A percentile compares a stretch with the other conserved stretches of the same genome.
phyloP scores from a whole-genome alignment of 1,140 invertebrate species.

The Dendroctonus valens region DNA sequence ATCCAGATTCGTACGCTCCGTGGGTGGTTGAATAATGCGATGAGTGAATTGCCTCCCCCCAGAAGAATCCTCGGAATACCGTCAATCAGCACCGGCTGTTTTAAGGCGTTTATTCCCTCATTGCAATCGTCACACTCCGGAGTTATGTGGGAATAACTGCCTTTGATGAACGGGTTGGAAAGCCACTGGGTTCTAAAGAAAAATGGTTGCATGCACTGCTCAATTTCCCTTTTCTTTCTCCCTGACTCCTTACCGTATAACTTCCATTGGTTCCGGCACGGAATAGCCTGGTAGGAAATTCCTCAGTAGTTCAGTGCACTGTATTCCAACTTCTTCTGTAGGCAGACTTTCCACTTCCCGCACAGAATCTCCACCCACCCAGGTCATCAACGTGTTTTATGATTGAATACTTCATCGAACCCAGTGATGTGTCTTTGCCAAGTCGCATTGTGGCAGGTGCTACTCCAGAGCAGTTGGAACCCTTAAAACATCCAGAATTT shows the following conservation, averaged over 20 bases:
- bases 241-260: slow-evolving; percentile 52
- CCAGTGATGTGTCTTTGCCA: slow-evolving; percentile 61
- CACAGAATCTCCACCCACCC: slow-evolving; percentile 74
- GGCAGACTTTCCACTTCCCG: slow-evolving; percentile 61
- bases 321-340: slow-evolving; percentile 58
- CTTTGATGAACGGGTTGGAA: slow-evolving; percentile 60
- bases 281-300: slow-evolving; percentile 55
- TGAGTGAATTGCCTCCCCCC: slow-evolving; percentile 71
- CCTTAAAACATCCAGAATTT: slow-evolving; percentile 40
- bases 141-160: slow-evolving; percentile 65
- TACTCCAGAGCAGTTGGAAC: slow-evolving; percentile 66
- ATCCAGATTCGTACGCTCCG: slow-evolving; percentile 63
- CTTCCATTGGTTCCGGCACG: slow-evolving; percentile 59
- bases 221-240: neutral
- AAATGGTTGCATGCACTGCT: neutral
- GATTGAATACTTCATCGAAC: slow-evolving; percentile 62
- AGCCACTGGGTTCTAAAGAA: slow-evolving; percentile 63
- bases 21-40: slow-evolving; percentile 72
- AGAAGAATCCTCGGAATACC: slow-evolving; percentile 60
- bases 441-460: slow-evolving; percentile 38
- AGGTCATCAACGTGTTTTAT: slow-evolving; percentile 64
- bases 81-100: slow-evolving; percentile 31
- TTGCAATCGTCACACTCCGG: slow-evolving; percentile 52
- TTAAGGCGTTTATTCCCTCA: slow-evolving; percentile 29
- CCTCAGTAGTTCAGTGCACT: slow-evolving; percentile 58